Evolutionary conservation across 2,797 vertebrate genomes (phyloP).

Genomic region (Heliangelus exortis): DNA sequence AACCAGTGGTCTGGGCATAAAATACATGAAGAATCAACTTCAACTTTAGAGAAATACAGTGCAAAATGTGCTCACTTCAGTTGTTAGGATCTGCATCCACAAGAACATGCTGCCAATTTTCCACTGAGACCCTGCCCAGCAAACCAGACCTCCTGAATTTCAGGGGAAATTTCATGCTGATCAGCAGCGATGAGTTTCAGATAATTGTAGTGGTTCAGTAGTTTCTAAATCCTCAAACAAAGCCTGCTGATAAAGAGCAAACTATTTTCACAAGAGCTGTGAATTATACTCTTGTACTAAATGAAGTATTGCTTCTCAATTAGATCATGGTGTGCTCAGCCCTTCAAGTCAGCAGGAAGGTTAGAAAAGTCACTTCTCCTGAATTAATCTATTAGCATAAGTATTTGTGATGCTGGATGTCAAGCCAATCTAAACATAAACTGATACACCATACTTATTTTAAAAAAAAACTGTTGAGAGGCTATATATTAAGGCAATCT

Average conservation of each 20-base stretch:
- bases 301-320: neutral
- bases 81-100: neutral
- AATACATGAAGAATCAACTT: neutral
- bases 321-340: neutral
- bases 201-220: neutral
- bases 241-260: neutral
- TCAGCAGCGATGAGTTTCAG: neutral
- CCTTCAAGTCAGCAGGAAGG: neutral
- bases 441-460: neutral
- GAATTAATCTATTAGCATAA: neutral
- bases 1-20: neutral
- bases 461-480: neutral
- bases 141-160: neutral
- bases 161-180: neutral
- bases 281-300: neutral
- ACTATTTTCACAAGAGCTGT: neutral
- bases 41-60: accelerated
- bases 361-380: neutral
- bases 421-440: neutral
- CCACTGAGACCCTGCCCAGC: accelerated
- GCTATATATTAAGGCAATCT: neutral
- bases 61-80: neutral
- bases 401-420: neutral
- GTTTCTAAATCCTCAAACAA: neutral
- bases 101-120: neutral